Base-by-base conservation (phyloP, 2,113 vertebrate genomes). In the Eubucco bourcierii region DNA sequence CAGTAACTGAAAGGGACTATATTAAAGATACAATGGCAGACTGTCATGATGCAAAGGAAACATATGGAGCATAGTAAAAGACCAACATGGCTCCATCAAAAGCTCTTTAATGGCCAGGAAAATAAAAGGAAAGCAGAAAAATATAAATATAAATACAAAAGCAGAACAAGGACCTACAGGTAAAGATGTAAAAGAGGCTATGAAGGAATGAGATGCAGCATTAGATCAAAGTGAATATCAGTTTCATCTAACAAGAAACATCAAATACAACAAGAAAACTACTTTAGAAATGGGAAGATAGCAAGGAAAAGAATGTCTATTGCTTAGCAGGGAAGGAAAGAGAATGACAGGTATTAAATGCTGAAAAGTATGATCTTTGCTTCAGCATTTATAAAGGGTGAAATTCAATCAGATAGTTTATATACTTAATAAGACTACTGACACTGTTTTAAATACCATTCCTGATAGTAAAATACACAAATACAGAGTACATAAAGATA, bases 11-110 rank as follows among this genome's bases (percentile, higher is more conserved):
- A 91, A 93, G 28, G 20, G 47, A 79, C 73, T 84, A 17, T 61
- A 91, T 61, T 88, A 88, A 86, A 95, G 80, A 80, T 46, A 91
- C 41, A 90, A 72, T 81, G 33, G 37, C 58, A 93, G n/a, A 81
- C 13, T 47, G 33, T 75, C 47, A 1, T 53, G 27, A 78, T 90
- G 77, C 60, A 84, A 68, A 85, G 81, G 66, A 86, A 95, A 78
- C 10, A 65, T 17, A 66, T 15, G 17, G 44, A 95, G 14, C 33
- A 72, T 33, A 91, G 53, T 58, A 84, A 86, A 59, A 86, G 33
- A 72, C 41, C 58, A 86, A 91, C 27, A 88, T 59, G 29, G 61
- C 9, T 95, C 72, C 47, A 80, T 75, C 58, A 88, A 66, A 91
- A 94, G 47, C 33, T 88, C 28, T 87, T 83, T 85, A 70, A 83